Evolutionary conservation across 2,113 vertebrate species (phyloP).

Genomic region (Argyrosomus japonicus): DNA sequence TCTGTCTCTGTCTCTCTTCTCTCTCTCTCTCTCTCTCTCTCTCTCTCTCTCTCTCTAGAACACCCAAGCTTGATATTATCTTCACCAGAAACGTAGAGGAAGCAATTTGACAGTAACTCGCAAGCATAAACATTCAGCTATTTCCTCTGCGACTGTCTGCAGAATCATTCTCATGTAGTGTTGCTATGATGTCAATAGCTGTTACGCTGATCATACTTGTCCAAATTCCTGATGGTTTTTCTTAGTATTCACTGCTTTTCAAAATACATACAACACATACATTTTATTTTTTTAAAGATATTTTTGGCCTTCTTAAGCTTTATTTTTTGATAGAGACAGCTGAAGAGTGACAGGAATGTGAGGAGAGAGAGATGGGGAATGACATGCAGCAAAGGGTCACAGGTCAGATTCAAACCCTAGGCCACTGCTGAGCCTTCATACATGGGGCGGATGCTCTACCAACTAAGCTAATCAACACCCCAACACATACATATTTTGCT

Average conservation of each 20-base stretch:
- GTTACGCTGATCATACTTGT: not conserved
- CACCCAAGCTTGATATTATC: constrained; percentile 77
- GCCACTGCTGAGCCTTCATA: too few species aligned
- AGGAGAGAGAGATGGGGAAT: too few species aligned
- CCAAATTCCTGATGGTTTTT: not conserved
- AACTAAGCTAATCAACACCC: too few species aligned
- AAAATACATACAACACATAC: not conserved
- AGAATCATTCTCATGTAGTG: not conserved
- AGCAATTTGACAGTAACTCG: constrained; percentile 74
- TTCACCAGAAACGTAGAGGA: constrained; percentile 72
- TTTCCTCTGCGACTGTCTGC: constrained; percentile 76
- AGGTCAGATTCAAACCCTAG: too few species aligned
- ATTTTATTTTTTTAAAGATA: too few species aligned
- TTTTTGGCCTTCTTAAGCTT: too few species aligned
- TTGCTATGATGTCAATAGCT: constrained; percentile 27
- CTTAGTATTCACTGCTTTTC: not conserved
- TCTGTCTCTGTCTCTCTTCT: too few species aligned
- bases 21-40: too few species aligned
- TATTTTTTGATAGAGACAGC: too few species aligned
- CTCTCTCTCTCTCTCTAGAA: constrained; percentile 6
- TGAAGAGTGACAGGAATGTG: too few species aligned
- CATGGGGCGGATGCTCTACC: too few species aligned
- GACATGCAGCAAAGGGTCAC: too few species aligned
- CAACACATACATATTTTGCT: not conserved
- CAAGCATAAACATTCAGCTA: constrained; percentile 69